Percentiles rank a stretch among this genome's conserved stretches.
These are phyloP conservation scores for Julus scanicus DNA, from an alignment of 2,888 invertebrate species.

Conservation along the genomic window DNA sequence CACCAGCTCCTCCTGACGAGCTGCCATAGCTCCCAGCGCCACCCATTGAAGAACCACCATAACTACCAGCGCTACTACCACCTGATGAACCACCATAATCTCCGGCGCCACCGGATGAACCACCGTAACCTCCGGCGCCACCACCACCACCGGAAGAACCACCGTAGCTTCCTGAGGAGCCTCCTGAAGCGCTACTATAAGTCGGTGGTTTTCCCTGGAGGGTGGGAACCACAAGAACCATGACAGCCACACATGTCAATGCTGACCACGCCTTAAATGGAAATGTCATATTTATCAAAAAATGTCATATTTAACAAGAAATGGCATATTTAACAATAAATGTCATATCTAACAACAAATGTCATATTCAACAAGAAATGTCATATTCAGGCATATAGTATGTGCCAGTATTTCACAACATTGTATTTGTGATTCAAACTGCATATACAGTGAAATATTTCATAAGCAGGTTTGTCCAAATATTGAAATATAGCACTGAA, in stretches of 20 bases:
- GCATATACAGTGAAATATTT: too few relatives aligned
- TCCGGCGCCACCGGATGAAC: conserved; percentile 39
- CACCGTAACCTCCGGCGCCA: conserved; percentile 28
- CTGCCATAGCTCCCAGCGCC: not conserved
- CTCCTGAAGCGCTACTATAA: conserved; percentile 18
- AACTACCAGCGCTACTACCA: not conserved
- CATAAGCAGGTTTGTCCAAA: too few relatives aligned
- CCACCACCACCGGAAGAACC: not conserved
- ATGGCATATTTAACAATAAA: too few relatives aligned
- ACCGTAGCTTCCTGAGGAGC: not conserved
- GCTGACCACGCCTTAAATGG: not conserved
- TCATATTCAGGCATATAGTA: too few relatives aligned
- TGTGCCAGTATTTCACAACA: too few relatives aligned
- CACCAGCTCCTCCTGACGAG: conserved; percentile 35
- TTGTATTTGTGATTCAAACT: too few relatives aligned
- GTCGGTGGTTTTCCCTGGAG: not conserved
- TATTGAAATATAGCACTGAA: too few relatives aligned
- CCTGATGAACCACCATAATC: conserved; percentile 50
- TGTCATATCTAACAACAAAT: too few relatives aligned
- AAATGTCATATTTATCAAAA: too few relatives aligned
- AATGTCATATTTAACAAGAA: too few relatives aligned
- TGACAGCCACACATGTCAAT: not conserved
- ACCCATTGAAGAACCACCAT: conserved; percentile 46
- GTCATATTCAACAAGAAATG: too few relatives aligned
- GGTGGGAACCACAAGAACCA: conserved; percentile 14